These are phyloP conservation scores for Peromyscus eremicus DNA, from an alignment of 2,797 vertebrate genomes.

Conservation along the genomic window DNA sequence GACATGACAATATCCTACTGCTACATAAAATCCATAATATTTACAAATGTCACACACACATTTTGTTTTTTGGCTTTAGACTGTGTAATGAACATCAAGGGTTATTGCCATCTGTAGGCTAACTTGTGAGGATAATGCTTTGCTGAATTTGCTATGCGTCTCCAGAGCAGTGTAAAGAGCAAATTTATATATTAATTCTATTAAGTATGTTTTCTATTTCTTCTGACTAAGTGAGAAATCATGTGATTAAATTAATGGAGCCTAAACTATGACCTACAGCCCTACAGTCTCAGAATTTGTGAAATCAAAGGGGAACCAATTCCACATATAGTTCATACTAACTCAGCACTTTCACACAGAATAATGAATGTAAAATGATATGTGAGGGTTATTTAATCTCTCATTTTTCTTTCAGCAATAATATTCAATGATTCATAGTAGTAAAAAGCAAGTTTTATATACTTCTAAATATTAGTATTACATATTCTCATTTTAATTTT, in stretches of 20 bases:
- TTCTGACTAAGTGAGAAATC: not conserved
- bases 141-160: not conserved
- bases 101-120: not conserved
- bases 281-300: not conserved
- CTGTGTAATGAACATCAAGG: not conserved
- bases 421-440: not conserved
- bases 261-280: not conserved
- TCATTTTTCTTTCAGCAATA: slow-evolving; percentile 20
- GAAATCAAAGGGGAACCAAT: slow-evolving; percentile 3
- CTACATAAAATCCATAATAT: not conserved
- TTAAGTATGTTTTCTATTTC: slow-evolving; percentile 27
- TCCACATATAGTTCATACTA: not conserved
- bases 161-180: not conserved
- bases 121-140: not conserved
- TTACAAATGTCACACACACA: not conserved
- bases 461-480: slow-evolving; percentile 55
- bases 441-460: slow-evolving; percentile 46
- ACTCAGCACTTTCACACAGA: slow-evolving; percentile 25
- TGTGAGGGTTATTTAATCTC: slow-evolving; percentile 57
- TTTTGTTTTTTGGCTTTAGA: not conserved
- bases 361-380: slow-evolving; percentile 53
- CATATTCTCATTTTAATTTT: slow-evolving; percentile 19
- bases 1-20: not conserved
- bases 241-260: slow-evolving; percentile 3
- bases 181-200: not conserved